A percentile compares a stretch with the other conserved stretches of the same genome.
phyloP scores from a whole-genome alignment of 2,113 vertebrate genomes.

The Andinoacara biseriatus region DNA sequence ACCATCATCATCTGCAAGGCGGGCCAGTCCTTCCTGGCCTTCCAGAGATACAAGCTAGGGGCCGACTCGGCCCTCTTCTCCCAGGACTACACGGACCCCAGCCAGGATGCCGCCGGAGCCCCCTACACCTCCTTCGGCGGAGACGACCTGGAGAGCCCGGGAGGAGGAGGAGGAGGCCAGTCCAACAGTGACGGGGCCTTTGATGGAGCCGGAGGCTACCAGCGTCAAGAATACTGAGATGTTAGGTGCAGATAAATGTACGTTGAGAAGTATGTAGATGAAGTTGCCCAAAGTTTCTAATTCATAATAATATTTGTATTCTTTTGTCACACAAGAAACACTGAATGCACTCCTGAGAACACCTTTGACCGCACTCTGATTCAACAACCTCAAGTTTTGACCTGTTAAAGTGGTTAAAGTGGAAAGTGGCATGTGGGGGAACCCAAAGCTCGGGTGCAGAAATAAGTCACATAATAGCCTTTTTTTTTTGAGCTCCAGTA shows the following conservation, averaged over 20 bases:
- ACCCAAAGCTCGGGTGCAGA: not conserved
- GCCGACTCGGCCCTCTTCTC: slow-evolving; percentile 97
- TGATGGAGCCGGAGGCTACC: slow-evolving; percentile 88
- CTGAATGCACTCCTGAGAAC: not conserved
- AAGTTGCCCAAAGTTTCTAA: slow-evolving; percentile 29
- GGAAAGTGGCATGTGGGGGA: not conserved
- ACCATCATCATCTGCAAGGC: slow-evolving; percentile 76
- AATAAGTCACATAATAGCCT: not conserved
- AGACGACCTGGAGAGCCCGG: slow-evolving; percentile 83
- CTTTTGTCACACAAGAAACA: slow-evolving; percentile 15
- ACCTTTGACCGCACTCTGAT: not conserved
- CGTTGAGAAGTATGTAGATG: not conserved
- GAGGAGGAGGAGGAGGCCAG: slow-evolving; percentile 73
- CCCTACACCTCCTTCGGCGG: slow-evolving; percentile 90
- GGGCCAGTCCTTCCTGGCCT: slow-evolving; percentile 91
- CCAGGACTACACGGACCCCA: slow-evolving; percentile 97
- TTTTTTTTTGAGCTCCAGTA: not conserved
- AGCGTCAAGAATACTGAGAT: slow-evolving; percentile 91
- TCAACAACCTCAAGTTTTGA: not conserved
- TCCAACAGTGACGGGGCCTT: slow-evolving; percentile 79
- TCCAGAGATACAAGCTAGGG: slow-evolving; percentile 91
- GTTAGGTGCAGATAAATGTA: not conserved
- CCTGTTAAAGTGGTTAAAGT: not conserved
- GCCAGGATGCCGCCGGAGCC: slow-evolving; percentile 86
- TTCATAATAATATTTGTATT: not conserved